Base-by-base conservation (phyloP, 1,140 invertebrate genomes). In the Drosophila chauvacae region DNA sequence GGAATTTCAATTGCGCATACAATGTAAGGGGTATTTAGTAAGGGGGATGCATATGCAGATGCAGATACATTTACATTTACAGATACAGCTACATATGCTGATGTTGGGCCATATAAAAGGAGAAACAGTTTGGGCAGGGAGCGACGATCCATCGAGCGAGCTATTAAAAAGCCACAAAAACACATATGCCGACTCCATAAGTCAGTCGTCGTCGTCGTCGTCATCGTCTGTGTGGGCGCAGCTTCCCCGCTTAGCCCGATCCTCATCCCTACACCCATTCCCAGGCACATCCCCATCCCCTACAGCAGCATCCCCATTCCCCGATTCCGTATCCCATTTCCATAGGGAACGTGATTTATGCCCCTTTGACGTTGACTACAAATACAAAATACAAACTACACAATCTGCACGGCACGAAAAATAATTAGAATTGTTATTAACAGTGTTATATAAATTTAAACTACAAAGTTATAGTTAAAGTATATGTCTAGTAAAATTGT, bases 121-220 rank as follows among this genome's bases (percentile, higher is more conserved):
- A 51, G 71, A 42, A n/a, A 30, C 41, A 39, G 53, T 47, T 53
- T 55, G 61, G 47, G 9, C 53, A 7, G 71, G 44, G 45, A 41
- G 62, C 42, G 63, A 60, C 57, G 74, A 74, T 74, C 70, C 70
- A 59, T 80, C 57, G 77, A 65, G 77, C 76, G 61, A 51, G 66
- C 85, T 90, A 90, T 90, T 90, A 90, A 90, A 90, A 90, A 90
- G 78, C 85, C 81, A 85, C 85, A 90, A 90, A 88, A 84, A 75
- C 37, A 69, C 81, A 84, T 70, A 60, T 81, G 77, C 79, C 60
- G 74, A 69, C 71, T 81, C 75, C 77, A 87, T 80, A 90, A 88
- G 77, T 88, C 80, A 90, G 51, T 74, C 71, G 48, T 56, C 18
- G 53, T 35, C 70, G 47, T 35, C 70, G 47, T 33, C 58, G 23